Evolutionary conservation across 2,797 vertebrate species (phyloP), one percentile per base, ranked within the genome.

Genomic region (Artibeus jamaicensis): DNA sequence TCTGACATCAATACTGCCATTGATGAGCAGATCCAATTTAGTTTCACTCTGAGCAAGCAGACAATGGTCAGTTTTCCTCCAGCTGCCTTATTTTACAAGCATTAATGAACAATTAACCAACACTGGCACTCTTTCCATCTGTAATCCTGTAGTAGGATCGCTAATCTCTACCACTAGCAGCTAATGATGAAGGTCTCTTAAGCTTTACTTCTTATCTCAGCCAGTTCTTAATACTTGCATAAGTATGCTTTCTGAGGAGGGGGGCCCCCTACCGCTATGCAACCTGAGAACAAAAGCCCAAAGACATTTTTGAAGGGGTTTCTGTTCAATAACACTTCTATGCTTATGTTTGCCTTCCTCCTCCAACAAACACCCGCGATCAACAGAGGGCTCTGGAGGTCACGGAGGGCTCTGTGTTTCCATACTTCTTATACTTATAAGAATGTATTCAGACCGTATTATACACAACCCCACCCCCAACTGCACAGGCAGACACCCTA

Each of bases 161-260:
- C 99, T 99, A 99, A 99, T 99, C 99, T 99, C 98, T 97, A 98
- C 98, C 98, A 99, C 98, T 99, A 99, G 98, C 99, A 98, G 98
- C 99, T 99, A 99, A 99, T 99, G 99, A 99, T 98, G 99, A 99
- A 99, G 98, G 98, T 99, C 98, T 99, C 98, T 99, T 98, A 99
- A 99, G 98, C 99, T 98, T 98, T 89, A 97, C 98, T 98, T 99
- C 98, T 99, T 98, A 99, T 99, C 99, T 98, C 98, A 98, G 98
- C 98, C 98, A 98, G 98, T 98, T 99, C 98, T 99, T 99, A 99
- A 99, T 99, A 99, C 98, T 99, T 98, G 98, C 98, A 98, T 98
- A 98, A 98, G 98, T 98, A 98, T 98, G 98, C 98, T 98, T 98
- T 98, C 98, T 98, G 98, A 98, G 98, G 98, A 98, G 98, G 96